Base-by-base conservation (phyloP, 2,888 invertebrate species). In the Macaria notata region DNA sequence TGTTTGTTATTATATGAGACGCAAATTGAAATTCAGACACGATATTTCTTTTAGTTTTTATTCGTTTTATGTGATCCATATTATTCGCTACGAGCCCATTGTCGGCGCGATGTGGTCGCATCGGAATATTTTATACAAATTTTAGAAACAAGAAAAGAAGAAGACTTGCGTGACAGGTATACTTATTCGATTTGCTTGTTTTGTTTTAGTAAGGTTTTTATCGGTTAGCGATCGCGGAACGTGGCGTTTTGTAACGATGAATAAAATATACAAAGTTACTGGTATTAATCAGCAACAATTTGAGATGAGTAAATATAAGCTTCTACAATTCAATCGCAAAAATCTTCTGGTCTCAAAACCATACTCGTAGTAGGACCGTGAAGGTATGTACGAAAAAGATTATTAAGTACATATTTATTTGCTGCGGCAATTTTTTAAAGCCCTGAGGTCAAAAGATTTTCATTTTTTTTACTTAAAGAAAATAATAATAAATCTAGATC, bases 51-150 rank as follows among this genome's bases (percentile, higher is more conserved):
- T 61, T 56, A 69, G 54, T 59, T 72, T 70, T 77, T 73, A 71
- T 78, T 74, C 74, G 68, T 78, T 77, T 76, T 75, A 74, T 71
- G 70, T 78, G 78, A 73, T 73, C 73, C 72, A 78, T 81, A 73
- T 83, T 82, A 77, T 82, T 78, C 72, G 73, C 76, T 73, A 79
- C 77, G 70, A 79, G 79, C 76, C 78, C 77, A 82, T 78, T 81
- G 84, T 80, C 81, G 79, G 83, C 75, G 75, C 83, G 84, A 77
- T 79, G 81, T 81, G 81, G 78, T 77, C 76, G 75, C 75, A 76
- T 78, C 81, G 73, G 90, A 88, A 91, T 91, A 90, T 88, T 88
- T 91, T 90, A 90, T 89, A 89, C 89, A 89, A 90, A 90, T 90
- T 88, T 88, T 86, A 86, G 87, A 87, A 86, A 89, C 82, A 90